Evolutionary conservation across 2,113 vertebrate species (phyloP), one percentile per base, ranked within the genome.

Genomic region (Chionomys nivalis): DNA sequence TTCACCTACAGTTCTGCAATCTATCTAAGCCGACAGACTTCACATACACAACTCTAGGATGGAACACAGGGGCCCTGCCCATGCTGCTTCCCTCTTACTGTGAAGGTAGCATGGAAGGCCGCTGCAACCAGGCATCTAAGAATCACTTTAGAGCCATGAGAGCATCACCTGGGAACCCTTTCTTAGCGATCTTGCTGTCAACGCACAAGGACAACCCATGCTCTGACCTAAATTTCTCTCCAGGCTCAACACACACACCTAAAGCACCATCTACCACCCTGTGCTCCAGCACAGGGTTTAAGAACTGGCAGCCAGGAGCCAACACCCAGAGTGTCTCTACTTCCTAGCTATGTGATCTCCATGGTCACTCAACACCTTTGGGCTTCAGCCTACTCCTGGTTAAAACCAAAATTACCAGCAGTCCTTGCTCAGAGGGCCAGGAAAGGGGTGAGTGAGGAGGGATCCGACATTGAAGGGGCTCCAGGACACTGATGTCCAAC

Each of bases 1-100:
- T 33, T 92, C 31, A 55, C 81, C 92, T 81, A 21, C 86, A 91
- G 96, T 77, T 94, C 95, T 94, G 94, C 86, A 78, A 83, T 85
- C 58, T 82, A 61, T 65, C 42, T 65, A 82, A 93, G 88, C 79
- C 75, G 19, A 79, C 42, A 49, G 0, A 2, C 72, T 90, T 93
- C 44, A 76, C 0, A 3, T 83, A 87, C 87, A 87, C 73, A 23
- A 19, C 83, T 91, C 92, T 1, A 58, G 81, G 91, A 91, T 0
- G 16, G 73, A 91, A 89, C 0, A 14, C 14, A 13, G 0, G 5
- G 24, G 52, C n/a, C n/a, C 14, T 66, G 49, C 36, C 12, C 5
- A 9, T 1, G n/a, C 3, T 0, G 28, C n/a, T 31, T 1, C 5
- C 1, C 24, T 68, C 82, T 49, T 9, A 16, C 61, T 14, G 44